These are phyloP conservation scores for Ennomos quercinarius DNA, from an alignment of 2,888 invertebrate species.

Conservation along the genomic window DNA sequence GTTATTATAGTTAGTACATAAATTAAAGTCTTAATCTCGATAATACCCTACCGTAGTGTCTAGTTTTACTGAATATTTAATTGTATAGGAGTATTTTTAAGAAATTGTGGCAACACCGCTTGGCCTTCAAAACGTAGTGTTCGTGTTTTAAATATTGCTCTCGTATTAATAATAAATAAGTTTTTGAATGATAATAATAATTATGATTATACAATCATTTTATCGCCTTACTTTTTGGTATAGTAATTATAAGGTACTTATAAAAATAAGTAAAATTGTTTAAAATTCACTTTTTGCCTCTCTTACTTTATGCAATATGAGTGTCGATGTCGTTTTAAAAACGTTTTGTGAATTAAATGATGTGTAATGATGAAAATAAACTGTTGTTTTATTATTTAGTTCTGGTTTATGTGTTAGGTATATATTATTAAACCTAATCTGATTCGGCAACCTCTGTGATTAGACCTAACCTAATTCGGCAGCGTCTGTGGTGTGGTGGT, in stretches of 20 bases:
- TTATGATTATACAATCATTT: slow-evolving; percentile 21
- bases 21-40: slow-evolving; percentile 59
- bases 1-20: not conserved
- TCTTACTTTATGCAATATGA: slow-evolving; percentile 80
- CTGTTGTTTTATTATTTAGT: slow-evolving; percentile 45
- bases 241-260: slow-evolving; percentile 46
- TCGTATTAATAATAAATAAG: slow-evolving; percentile 51
- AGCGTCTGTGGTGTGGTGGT: no score
- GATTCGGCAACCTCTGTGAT: no score
- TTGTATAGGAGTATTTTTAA: slow-evolving; percentile 39
- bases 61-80: slow-evolving; percentile 8
- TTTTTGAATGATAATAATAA: slow-evolving; percentile 52
- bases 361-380: slow-evolving; percentile 70
- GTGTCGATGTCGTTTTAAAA: slow-evolving; percentile 85
- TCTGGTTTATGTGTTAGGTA: no score
- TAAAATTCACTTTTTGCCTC: slow-evolving; percentile 78
- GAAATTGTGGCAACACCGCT: slow-evolving; percentile 83
- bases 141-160: slow-evolving; percentile 63
- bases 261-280: slow-evolving; percentile 57
- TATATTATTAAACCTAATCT: no score
- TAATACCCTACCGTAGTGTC: slow-evolving; percentile 5
- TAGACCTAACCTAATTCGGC: no score
- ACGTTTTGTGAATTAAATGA: slow-evolving; percentile 81
- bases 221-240: slow-evolving; percentile 63
- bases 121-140: slow-evolving; percentile 82